Evolutionary conservation across 2,797 vertebrate species (phyloP).

Genomic region (Delichon dasypus): DNA sequence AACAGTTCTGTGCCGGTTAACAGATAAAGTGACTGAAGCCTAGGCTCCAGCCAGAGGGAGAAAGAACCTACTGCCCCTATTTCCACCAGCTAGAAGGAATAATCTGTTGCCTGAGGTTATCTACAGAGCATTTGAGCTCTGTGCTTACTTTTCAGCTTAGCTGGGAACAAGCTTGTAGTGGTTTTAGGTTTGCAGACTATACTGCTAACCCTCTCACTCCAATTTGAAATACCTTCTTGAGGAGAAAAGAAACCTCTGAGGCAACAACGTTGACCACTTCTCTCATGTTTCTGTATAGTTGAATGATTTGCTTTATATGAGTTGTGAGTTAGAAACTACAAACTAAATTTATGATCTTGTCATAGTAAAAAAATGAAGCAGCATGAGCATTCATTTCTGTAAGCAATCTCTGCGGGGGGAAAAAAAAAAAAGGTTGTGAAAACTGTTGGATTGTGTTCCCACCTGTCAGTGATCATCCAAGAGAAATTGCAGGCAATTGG

Average conservation of each 20-base stretch:
- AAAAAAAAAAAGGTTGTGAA: background rate
- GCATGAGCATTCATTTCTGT: background rate
- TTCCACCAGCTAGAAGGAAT: background rate
- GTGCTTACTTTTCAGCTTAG: background rate
- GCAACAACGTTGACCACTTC: background rate
- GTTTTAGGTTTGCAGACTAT: background rate
- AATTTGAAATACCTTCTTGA: background rate
- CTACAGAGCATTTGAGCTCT: background rate
- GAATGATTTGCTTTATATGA: background rate
- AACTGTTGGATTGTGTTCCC: background rate
- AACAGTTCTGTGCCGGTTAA: background rate
- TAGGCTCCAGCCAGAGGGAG: background rate
- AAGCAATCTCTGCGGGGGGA: background rate
- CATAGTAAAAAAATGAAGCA: background rate
- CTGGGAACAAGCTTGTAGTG: background rate
- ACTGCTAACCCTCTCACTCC: background rate
- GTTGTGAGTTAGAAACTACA: background rate
- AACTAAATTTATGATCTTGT: background rate
- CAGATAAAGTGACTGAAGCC: background rate
- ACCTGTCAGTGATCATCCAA: background rate
- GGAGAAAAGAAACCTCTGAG: background rate
- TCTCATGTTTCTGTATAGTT: background rate
- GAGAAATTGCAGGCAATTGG: background rate
- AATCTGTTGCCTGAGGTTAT: background rate
- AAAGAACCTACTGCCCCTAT: background rate